Evolutionary conservation across 2,797 vertebrate genomes (phyloP), one percentile per base, ranked within the genome.

Genomic region (Eutrigla gurnardus): DNA sequence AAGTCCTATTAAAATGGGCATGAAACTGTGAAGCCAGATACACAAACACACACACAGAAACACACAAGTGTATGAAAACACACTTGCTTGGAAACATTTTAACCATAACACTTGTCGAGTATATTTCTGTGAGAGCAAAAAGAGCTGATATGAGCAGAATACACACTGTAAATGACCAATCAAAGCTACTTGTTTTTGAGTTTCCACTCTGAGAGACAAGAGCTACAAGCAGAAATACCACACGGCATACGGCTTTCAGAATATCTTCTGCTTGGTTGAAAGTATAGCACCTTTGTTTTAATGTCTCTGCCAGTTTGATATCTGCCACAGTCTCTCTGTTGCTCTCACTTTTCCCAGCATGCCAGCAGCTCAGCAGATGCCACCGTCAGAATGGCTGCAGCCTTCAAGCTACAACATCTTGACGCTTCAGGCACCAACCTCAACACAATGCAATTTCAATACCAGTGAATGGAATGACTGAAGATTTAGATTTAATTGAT

Each of bases 311-410:
- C 63, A 73, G 66, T 65, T 84, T 73, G 39, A 65, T 52, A 58
- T 80, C 55, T 43, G 54, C 53, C 69, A 57, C 55, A 46, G 49
- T 68, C 63, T 66, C 43, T 47, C 43, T 50, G 46, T 70, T 55
- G 59, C 71, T 60, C 62, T 66, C 65, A 58, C 64, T 74, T 73
- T 83, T 86, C 78, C 70, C 73, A 74, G 69, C 66, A 39, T 60
- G 69, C 14, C 75, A 71, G 68, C 68, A 70, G 77, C 71, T 55
- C n/a, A 75, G 37, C 75, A 80, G 73, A 80, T 83, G 80, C 80
- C 78, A 74, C 78, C 66, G 65, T 61, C 83, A 74, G 45, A 5
- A 39, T 40, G 70, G 61, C 70, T 66, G 40, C 14, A 66, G 64
- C 17, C 36, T 40, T 60, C 25, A 35, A 53, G 45, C 46, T 35